Evolutionary conservation across 2,888 invertebrate species (phyloP).

Genomic region (Erannis defoliaria): DNA sequence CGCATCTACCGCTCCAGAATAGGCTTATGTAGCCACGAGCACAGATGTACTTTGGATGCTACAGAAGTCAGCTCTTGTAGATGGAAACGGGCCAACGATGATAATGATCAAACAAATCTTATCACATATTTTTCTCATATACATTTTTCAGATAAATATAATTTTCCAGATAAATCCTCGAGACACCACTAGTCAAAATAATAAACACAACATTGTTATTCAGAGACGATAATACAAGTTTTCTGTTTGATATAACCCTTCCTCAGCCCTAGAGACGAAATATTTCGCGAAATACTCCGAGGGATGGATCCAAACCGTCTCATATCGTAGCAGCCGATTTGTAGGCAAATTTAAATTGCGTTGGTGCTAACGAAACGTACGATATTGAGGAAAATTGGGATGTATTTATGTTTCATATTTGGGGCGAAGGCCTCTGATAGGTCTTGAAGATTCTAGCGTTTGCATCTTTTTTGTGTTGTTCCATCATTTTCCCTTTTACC

Average conservation of each 20-base stretch:
- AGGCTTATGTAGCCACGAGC: too few relatives aligned
- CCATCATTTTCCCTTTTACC: too few relatives aligned
- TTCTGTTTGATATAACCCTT: conserved; percentile 16
- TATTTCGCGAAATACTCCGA: conserved; percentile 14
- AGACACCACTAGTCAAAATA: background rate
- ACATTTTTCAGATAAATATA: too few relatives aligned
- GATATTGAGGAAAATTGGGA: conserved; percentile 34
- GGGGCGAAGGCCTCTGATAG: background rate
- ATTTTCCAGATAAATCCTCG: background rate
- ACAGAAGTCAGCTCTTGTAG: too few relatives aligned
- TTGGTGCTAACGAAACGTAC: conserved; percentile 32
- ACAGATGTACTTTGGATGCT: too few relatives aligned
- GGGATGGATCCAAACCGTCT: conserved; percentile 18
- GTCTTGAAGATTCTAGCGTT: too few relatives aligned
- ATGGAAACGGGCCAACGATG: too few relatives aligned
- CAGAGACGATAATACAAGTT: conserved; percentile 21
- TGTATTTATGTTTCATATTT: conserved; percentile 37
- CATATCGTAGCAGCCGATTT: conserved; percentile 43
- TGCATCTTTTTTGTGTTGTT: too few relatives aligned
- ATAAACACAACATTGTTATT: conserved; percentile 13
- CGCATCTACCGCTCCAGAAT: too few relatives aligned
- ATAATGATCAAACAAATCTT: too few relatives aligned
- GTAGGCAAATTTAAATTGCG: conserved; percentile 55
- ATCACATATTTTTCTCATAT: too few relatives aligned
- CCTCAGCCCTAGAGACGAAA: conserved; percentile 9